Evolutionary conservation across 2,888 invertebrate genomes (phyloP), one percentile per base, ranked within the genome.

Genomic region (Taphrorychus bicolor): DNA sequence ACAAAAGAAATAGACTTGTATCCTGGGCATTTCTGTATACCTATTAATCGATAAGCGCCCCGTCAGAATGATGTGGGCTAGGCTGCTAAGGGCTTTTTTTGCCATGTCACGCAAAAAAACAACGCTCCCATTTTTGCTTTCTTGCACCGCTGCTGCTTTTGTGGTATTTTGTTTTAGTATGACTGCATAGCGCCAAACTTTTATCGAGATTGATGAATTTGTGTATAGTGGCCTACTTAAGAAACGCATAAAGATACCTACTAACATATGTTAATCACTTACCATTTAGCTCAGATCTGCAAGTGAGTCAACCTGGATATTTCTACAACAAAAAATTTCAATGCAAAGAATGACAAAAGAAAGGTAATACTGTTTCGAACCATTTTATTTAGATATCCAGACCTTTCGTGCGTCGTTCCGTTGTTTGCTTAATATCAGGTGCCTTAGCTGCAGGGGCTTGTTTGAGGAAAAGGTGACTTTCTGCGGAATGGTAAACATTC

Each of bases 11-110:
- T 70, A 70, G 41, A 70, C 45, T 40, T 54, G 57, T 63, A 64
- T 67, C 67, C 70, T 70, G 70, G 64, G 70, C 67, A 67, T 70
- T 70, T 67, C 70, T 66, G 64, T 70, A 64, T 67, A 67, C 70
- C 66, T 67, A 52, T 58, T 54, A 67, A 70, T 67, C 70, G 57
- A 70, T 70, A 70, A 51, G 51, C 56, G 11, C 45, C 22, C 49
- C 49, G 63, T 19, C 62, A 51, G 54, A 52, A 62, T 45, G 66
- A 48, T 62, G 32, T 54, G 59, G 68, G 68, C 59, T 58, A 63
- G 68, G 68, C 58, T 57, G 24, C 14, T 62, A 51, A 66, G 58
- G 59, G 67, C 23, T 58, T 66, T 64, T n/a, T 66, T 70, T 66
- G 66, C 62, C 17, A 48, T 53, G 62, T 62, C 70, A 66, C 56